Percentiles rank a stretch among this genome's conserved stretches.
Evolutionary conservation across 2,888 invertebrate species (phyloP).

Genomic region (Nomada ruficornis): DNA sequence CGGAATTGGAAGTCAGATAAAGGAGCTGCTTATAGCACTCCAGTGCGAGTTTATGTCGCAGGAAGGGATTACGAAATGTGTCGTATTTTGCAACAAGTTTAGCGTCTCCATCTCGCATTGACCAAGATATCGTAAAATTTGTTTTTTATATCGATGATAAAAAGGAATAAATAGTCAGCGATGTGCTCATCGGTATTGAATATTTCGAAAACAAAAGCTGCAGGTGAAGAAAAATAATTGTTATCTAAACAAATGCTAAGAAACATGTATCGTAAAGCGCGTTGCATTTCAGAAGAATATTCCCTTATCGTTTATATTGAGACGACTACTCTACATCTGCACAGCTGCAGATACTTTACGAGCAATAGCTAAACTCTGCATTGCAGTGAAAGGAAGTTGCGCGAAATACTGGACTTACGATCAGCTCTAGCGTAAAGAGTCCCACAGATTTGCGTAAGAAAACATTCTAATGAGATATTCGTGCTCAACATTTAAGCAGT

Average conservation of each 20-base stretch:
- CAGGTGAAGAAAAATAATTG: not conserved
- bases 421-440: not conserved
- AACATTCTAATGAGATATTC: not conserved
- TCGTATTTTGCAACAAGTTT: slow-evolving; percentile 33
- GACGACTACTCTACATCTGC: too few relatives aligned
- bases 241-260: not conserved
- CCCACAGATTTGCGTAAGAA: not conserved
- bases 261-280: not conserved
- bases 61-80: slow-evolving; percentile 13
- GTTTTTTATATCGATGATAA: slow-evolving; percentile 7
- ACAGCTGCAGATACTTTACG: too few relatives aligned
- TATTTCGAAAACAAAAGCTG: too few relatives aligned
- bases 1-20: slow-evolving; percentile 7
- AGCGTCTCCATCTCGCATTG: slow-evolving; percentile 10
- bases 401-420: not conserved
- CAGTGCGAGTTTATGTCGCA: not conserved
- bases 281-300: too few relatives aligned
- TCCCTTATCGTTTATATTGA: too few relatives aligned
- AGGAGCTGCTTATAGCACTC: not conserved
- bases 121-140: slow-evolving; percentile 27
- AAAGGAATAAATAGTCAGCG: too few relatives aligned
- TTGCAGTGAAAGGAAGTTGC: slow-evolving; percentile 12
- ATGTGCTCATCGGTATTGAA: too few relatives aligned
- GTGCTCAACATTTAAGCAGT: not conserved
- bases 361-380: slow-evolving; percentile 1